phyloP scores from a whole-genome alignment of 2,113 vertebrate species.

The Macquaria ambigua region DNA sequence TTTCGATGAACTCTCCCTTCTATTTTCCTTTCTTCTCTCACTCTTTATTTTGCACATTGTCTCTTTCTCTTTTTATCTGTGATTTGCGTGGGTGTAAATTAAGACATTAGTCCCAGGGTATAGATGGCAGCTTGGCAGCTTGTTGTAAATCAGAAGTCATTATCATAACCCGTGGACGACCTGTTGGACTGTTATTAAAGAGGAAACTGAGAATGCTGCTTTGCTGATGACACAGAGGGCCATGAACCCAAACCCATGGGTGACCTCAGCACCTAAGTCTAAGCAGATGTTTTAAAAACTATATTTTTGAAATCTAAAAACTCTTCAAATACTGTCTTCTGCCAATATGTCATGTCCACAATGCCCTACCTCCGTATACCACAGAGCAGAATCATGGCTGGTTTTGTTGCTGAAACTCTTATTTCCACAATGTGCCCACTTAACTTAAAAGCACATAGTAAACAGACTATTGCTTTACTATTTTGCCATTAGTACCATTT shows the following conservation, averaged over 20 bases:
- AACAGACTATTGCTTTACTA: background rate
- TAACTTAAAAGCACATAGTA: background rate
- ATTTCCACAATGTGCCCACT: no score
- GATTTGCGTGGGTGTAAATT: slow-evolving; percentile 27
- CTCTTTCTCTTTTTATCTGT: background rate
- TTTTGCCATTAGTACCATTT: no score
- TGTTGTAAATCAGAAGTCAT: slow-evolving; percentile 14
- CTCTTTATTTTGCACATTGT: background rate
- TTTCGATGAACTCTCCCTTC: slow-evolving; percentile 38
- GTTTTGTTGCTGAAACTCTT: no score
- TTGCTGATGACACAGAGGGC: background rate
- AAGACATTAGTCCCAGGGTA: slow-evolving; percentile 16
- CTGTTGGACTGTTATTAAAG: background rate
- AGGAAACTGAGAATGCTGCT: background rate
- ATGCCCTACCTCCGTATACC: background rate
- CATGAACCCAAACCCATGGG: background rate
- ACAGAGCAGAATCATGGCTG: background rate
- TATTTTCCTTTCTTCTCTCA: background rate
- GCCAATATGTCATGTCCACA: background rate
- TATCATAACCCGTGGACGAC: background rate
- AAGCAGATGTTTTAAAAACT: background rate
- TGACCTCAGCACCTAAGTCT: no score
- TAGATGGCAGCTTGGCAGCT: slow-evolving; percentile 4
- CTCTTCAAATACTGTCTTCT: background rate
- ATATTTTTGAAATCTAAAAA: background rate